phyloP scores from a whole-genome alignment of 2,888 invertebrate species.

The Halictus ligatus region DNA sequence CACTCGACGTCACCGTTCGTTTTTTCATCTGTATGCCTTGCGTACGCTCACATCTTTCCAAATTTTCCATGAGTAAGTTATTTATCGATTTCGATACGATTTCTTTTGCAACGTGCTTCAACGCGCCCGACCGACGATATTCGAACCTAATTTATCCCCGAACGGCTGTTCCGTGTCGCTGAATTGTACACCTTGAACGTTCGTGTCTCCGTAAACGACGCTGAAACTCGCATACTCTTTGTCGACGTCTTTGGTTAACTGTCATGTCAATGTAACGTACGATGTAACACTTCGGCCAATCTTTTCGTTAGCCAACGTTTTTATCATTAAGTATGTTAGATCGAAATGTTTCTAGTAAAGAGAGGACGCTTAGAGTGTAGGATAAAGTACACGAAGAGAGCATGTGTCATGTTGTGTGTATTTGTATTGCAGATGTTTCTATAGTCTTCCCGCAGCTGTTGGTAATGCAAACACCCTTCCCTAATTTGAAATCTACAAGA shows the following conservation, averaged over 20 bases:
- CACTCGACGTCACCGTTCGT: slow-evolving; percentile 47
- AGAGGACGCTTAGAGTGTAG: background rate
- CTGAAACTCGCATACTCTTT: background rate
- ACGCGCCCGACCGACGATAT: slow-evolving; percentile 39
- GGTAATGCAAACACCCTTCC: slow-evolving; percentile 71
- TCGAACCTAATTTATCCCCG: background rate
- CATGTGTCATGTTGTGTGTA: slow-evolving; percentile 18
- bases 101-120: slow-evolving; percentile 60
- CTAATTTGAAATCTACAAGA: slow-evolving; percentile 60
- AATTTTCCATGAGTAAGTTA: slow-evolving; percentile 74
- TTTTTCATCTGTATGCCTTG: slow-evolving; percentile 70
- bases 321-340: background rate
- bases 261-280: background rate
- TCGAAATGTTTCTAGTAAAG: background rate
- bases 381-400: background rate
- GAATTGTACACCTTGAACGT: background rate
- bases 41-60: slow-evolving; percentile 60
- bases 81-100: slow-evolving; percentile 69
- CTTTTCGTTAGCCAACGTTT: background rate
- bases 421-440: slow-evolving; percentile 69
- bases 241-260: slow-evolving; percentile 10
- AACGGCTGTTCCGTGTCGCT: background rate
- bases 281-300: background rate
- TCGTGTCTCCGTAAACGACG: background rate
- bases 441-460: slow-evolving; percentile 67